Percentiles rank a stretch among this genome's conserved stretches.
Conservation (phyloP, 1,140 invertebrate genomes). For the Philotrypesis tridentata region DNA sequence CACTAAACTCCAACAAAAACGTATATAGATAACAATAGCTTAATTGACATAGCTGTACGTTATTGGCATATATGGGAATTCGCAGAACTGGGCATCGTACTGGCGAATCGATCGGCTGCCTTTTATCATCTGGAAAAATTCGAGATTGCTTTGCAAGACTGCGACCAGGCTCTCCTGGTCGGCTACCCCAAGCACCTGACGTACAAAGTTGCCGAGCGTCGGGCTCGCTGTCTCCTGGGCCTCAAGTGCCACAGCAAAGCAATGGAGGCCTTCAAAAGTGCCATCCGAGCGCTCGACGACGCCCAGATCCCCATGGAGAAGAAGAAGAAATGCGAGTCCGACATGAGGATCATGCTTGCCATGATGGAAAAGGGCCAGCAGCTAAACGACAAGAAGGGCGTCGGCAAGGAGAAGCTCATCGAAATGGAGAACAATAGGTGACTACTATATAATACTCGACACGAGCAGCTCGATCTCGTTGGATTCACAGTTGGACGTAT, state of each 20-base stretch:
- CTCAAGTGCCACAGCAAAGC: constrained; percentile 82
- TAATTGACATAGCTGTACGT: no score
- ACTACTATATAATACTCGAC: background rate
- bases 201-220: constrained; percentile 86
- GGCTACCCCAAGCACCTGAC: constrained; percentile 84
- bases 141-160: constrained; percentile 81
- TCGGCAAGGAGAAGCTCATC: constrained; percentile 50
- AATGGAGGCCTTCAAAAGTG: constrained; percentile 78
- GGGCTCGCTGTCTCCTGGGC: constrained; percentile 83
- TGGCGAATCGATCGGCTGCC: constrained; percentile 91
- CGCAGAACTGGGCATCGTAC: constrained; percentile 81
- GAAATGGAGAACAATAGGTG: constrained; percentile 59
- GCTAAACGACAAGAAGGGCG: constrained; percentile 56
- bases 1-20: background rate
- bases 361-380: constrained; percentile 77
- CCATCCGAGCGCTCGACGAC: constrained; percentile 78
- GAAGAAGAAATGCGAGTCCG: constrained; percentile 78
- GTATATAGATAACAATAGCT: background rate
- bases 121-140: constrained; percentile 86
- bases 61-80: no score
- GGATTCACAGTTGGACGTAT: background rate
- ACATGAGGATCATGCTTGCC: constrained; percentile 83
- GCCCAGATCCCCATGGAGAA: constrained; percentile 79
- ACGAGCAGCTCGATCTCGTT: no score
- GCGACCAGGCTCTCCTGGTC: constrained; percentile 79